Evolutionary conservation across 2,797 vertebrate species (phyloP).

Genomic region (Sparidentex hasta): DNA sequence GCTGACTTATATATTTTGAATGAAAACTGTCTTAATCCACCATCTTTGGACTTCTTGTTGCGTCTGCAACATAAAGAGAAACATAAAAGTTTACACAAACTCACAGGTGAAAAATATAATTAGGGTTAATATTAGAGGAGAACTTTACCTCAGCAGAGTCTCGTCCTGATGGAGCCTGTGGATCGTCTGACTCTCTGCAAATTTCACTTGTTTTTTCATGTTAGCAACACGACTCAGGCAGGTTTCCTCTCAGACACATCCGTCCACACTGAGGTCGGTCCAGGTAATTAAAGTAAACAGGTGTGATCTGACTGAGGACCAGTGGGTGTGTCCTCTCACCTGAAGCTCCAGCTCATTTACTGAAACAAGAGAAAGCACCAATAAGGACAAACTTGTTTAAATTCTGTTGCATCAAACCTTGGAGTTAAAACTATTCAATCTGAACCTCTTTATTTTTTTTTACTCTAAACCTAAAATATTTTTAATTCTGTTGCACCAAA

Average conservation of each 20-base stretch:
- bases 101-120: not conserved
- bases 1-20: not conserved
- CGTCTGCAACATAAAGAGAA: conserved; percentile 33
- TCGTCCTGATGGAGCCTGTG: conserved; percentile 13
- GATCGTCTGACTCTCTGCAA: conserved; percentile 30
- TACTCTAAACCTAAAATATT: too few species aligned
- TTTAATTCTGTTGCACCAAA: too few species aligned
- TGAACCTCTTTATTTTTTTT: too few species aligned
- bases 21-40: conserved; percentile 25
- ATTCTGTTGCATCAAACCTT: too few species aligned
- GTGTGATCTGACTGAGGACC: not conserved
- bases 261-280: not conserved
- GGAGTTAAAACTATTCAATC: too few species aligned
- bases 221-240: not conserved
- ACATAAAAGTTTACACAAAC: not conserved
- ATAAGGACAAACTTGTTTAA: too few species aligned
- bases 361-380: not conserved
- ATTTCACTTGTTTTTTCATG: conserved; percentile 67
- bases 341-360: not conserved
- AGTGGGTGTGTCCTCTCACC: conserved; percentile 29
- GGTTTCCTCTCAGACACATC: not conserved
- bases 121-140: fast-evolving
- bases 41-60: not conserved
- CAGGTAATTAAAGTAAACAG: conserved; percentile 2
- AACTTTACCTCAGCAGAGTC: conserved; percentile 44